Evolutionary conservation across 2,888 invertebrate species (phyloP), one percentile per base, ranked within the genome.

Genomic region (Pycnomerus fuliginosus): DNA sequence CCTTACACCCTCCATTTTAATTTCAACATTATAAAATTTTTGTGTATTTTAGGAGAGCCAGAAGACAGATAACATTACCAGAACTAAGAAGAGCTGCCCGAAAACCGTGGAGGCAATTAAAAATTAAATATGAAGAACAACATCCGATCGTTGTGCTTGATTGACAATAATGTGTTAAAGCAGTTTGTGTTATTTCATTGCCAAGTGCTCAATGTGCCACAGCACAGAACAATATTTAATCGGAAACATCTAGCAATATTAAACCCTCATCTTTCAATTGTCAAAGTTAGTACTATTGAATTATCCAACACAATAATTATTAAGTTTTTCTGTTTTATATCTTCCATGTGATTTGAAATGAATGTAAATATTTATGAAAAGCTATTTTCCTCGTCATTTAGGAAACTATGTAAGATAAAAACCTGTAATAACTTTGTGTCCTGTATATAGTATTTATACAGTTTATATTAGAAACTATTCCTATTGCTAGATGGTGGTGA

Each of bases 1-100:
- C n/a, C n/a, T n/a, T n/a, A n/a, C n/a, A n/a, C n/a, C n/a, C n/a
- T n/a, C n/a, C n/a, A n/a, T n/a, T n/a, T n/a, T n/a, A n/a, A n/a
- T n/a, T n/a, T n/a, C n/a, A n/a, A n/a, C n/a, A n/a, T n/a, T n/a
- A n/a, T n/a, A n/a, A n/a, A n/a, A n/a, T n/a, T n/a, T n/a, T n/a
- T n/a, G n/a, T 10, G 11, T 8, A 25, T 25, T 10, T 25, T 25
- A 94, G 94, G 77, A 85, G 87, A 79, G 78, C 88, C 65, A 82
- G 95, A 63, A 86, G 88, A 72, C 83, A 84, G 69, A 77, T 95
- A 68, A 84, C 87, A 55, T 80, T 84, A 60, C 77, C 82, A 53
- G 91, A 92, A 69, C 75, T 91, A 64, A 80, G 90, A 64, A 80
- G 90, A 65, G 87, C 89, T 50, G 91, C 91, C 27, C 82, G 92